Evolutionary conservation across 2,113 vertebrate genomes (phyloP).

Genomic region (Condylura cristata): DNA sequence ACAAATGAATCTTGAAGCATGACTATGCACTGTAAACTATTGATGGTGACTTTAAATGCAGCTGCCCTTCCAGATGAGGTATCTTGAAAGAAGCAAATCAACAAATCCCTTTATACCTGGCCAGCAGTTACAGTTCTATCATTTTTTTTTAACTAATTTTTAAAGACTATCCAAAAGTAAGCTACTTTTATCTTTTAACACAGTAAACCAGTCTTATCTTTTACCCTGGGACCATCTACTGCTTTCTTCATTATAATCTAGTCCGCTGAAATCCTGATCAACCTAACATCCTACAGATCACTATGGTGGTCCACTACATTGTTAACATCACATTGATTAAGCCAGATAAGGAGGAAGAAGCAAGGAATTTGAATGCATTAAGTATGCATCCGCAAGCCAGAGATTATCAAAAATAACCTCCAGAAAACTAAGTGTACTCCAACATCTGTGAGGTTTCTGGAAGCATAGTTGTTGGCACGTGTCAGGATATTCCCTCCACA

Average conservation of each 20-base stretch:
- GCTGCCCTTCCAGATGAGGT: not conserved
- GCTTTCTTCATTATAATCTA: not conserved
- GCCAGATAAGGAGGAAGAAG: not conserved
- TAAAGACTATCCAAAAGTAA: not conserved
- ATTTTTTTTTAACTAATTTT: slow-evolving; percentile 15
- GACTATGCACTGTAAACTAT: not conserved
- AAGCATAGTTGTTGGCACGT: not conserved
- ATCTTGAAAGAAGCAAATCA: not conserved
- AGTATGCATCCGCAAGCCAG: not conserved
- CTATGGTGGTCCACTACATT: not conserved
- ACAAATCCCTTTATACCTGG: not conserved
- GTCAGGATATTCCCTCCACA: not conserved
- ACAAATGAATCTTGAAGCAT: not conserved
- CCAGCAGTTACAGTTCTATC: not conserved
- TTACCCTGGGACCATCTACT: not conserved
- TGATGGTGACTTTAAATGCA: not conserved
- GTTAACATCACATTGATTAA: not conserved
- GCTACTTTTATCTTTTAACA: not conserved
- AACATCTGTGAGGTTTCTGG: not conserved
- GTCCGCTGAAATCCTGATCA: not conserved
- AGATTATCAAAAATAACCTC: not conserved
- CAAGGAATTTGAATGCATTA: not conserved
- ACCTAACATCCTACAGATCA: not conserved
- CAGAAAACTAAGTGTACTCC: not conserved
- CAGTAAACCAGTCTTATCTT: not conserved